Conservation (phyloP, 2,888 invertebrate species). For the Petrolisthes manimaculis region DNA sequence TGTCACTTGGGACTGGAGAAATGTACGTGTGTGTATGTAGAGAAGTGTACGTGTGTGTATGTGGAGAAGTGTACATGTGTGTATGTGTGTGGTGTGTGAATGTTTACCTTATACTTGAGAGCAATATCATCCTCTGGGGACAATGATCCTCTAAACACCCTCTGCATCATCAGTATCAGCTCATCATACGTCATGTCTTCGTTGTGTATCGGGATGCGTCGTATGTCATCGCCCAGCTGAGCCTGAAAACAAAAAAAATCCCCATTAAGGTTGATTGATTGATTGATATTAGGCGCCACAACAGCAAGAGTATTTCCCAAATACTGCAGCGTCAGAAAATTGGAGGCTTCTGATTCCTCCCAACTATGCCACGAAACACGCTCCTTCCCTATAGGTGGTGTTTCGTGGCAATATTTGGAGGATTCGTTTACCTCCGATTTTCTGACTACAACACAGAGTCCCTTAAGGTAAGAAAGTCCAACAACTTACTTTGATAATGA, state of each 20-base stretch:
- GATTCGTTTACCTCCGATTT: too few relatives aligned
- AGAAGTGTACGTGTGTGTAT: too few relatives aligned
- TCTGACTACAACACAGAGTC: too few relatives aligned
- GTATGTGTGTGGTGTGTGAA: too few relatives aligned
- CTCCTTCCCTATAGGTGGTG: too few relatives aligned
- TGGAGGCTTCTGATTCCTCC: not conserved
- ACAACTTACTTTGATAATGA: slow-evolving; percentile 59
- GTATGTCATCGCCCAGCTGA: slow-evolving; percentile 78
- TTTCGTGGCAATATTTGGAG: too few relatives aligned
- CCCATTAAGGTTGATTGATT: not conserved
- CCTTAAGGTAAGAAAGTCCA: not conserved
- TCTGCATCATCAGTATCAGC: slow-evolving; percentile 80
- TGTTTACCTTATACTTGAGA: slow-evolving; percentile 77
- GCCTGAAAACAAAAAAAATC: slow-evolving; percentile 68
- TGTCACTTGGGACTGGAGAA: too few relatives aligned
- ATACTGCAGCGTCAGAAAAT: not conserved
- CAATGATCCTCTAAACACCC: slow-evolving; percentile 76
- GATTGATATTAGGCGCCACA: too few relatives aligned
- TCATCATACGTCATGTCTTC: slow-evolving; percentile 81
- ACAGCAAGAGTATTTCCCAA: too few relatives aligned
- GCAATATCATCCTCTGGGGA: slow-evolving; percentile 77
- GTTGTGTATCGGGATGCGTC: slow-evolving; percentile 80
- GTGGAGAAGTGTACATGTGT: too few relatives aligned
- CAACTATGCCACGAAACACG: too few relatives aligned
- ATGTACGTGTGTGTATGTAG: too few relatives aligned